phyloP scores from a whole-genome alignment of 1,140 invertebrate species.

The Drosophila prosaltans region DNA sequence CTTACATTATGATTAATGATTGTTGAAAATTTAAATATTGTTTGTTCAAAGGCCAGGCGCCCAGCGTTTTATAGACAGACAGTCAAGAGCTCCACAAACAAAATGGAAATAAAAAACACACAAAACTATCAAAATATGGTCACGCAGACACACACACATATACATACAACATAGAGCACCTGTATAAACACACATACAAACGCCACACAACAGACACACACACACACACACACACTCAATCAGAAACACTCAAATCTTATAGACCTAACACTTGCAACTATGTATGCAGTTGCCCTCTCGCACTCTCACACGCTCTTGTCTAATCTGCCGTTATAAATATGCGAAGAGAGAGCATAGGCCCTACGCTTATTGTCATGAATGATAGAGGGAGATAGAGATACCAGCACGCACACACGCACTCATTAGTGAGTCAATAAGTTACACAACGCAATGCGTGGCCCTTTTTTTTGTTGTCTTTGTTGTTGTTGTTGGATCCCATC shows the following conservation, averaged over 20 bases:
- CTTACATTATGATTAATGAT: slow-evolving; percentile 33
- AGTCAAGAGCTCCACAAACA: slow-evolving; percentile 29
- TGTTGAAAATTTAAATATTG: slow-evolving; percentile 73
- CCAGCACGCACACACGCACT: slow-evolving; percentile 19
- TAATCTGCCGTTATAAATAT: slow-evolving; percentile 12
- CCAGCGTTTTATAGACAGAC: slow-evolving; percentile 36
- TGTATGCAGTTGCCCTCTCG: slow-evolving; percentile 6
- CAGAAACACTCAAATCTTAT: not conserved
- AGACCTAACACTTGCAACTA: slow-evolving; percentile 13
- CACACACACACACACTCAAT: slow-evolving; percentile 7
- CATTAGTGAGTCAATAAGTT: slow-evolving; percentile 62
- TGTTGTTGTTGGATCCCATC: slow-evolving; percentile 35
- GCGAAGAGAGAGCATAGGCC: not conserved
- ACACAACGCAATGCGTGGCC: slow-evolving; percentile 49
- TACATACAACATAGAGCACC: slow-evolving; percentile 23
- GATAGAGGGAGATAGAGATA: not conserved
- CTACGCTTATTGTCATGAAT: not conserved
- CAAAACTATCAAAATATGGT: slow-evolving; percentile 40
- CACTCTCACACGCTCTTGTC: slow-evolving; percentile 9
- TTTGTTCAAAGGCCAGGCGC: slow-evolving; percentile 57
- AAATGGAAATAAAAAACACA: not conserved
- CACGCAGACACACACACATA: slow-evolving; percentile 21
- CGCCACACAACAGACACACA: not conserved
- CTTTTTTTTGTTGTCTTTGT: slow-evolving; percentile 26
- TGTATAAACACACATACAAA: slow-evolving; percentile 24